Evolutionary conservation across 2,888 invertebrate genomes (phyloP).

Genomic region (Ariolimax columbianus): DNA sequence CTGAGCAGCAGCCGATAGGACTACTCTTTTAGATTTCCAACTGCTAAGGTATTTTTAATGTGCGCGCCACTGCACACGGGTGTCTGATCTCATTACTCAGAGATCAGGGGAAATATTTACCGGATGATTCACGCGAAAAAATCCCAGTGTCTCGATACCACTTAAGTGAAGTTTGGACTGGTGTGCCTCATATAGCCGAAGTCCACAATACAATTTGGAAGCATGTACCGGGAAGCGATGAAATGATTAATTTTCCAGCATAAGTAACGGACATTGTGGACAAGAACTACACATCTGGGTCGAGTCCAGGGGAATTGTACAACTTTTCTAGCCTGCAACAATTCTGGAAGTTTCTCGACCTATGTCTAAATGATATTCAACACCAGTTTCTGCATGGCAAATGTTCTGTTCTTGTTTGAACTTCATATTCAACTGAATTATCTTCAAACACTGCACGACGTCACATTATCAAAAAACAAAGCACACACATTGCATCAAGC

Average conservation of each 20-base stretch:
- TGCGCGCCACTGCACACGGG: too few species aligned
- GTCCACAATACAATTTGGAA: slow-evolving; percentile 56
- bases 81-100: too few species aligned
- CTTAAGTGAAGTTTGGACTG: slow-evolving; percentile 79
- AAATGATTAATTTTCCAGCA: slow-evolving; percentile 65
- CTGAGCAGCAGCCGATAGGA: too few species aligned
- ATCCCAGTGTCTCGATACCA: too few species aligned
- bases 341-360: slow-evolving; percentile 79
- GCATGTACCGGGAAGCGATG: slow-evolving; percentile 56
- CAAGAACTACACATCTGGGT: slow-evolving; percentile 78
- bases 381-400: slow-evolving; percentile 79
- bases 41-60: too few species aligned
- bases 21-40: too few species aligned
- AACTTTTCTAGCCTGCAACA: slow-evolving; percentile 79
- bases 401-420: slow-evolving; percentile 79
- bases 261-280: slow-evolving; percentile 80
- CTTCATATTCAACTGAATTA: slow-evolving; percentile 76
- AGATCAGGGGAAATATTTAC: too few species aligned
- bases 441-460: too few species aligned
- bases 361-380: slow-evolving; percentile 81
- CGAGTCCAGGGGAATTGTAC: slow-evolving; percentile 77
- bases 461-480: too few species aligned
- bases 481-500: too few species aligned
- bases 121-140: too few species aligned
- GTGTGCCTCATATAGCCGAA: slow-evolving; percentile 61